These are phyloP conservation scores for Haliclystus octoradiatus DNA, from an alignment of 30 jellyfish, hydroid and myxozoan species.

Conservation along the genomic window DNA sequence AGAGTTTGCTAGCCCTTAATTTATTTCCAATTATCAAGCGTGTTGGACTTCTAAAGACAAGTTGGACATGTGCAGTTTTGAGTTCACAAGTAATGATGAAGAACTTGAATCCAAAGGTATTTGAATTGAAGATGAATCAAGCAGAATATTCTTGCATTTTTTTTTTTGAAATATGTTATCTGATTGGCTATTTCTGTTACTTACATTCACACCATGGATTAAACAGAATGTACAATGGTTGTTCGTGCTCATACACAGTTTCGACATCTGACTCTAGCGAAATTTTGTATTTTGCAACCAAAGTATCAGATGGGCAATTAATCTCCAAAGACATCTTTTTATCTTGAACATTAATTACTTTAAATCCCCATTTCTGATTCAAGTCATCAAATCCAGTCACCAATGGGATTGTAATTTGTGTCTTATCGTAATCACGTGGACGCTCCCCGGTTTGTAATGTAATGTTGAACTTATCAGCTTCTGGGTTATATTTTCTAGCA, in stretches of 20 bases:
- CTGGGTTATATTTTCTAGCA: constrained; percentile 50
- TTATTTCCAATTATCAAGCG: too few relatives aligned
- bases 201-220: constrained; percentile 96
- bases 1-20: too few relatives aligned
- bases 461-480: constrained; percentile 41
- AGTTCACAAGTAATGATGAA: too few relatives aligned
- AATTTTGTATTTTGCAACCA: constrained; percentile 46
- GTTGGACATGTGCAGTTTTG: too few relatives aligned
- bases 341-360: constrained; percentile 3
- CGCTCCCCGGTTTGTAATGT: constrained; percentile 53
- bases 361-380: constrained; percentile 47
- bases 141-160: too few relatives aligned
- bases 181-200: too few relatives aligned
- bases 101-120: too few relatives aligned
- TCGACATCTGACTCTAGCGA: constrained; percentile 59
- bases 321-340: constrained; percentile 26
- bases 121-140: too few relatives aligned
- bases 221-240: constrained; percentile 47
- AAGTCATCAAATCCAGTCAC: constrained; percentile 46
- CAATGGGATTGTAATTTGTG: neutral
- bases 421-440: constrained; percentile 26
- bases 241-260: constrained; percentile 22
- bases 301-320: constrained; percentile 67
- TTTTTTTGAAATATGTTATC: too few relatives aligned
- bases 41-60: too few relatives aligned